Base-by-base conservation (phyloP, 2,113 vertebrate species). In the Garra rufa region DNA sequence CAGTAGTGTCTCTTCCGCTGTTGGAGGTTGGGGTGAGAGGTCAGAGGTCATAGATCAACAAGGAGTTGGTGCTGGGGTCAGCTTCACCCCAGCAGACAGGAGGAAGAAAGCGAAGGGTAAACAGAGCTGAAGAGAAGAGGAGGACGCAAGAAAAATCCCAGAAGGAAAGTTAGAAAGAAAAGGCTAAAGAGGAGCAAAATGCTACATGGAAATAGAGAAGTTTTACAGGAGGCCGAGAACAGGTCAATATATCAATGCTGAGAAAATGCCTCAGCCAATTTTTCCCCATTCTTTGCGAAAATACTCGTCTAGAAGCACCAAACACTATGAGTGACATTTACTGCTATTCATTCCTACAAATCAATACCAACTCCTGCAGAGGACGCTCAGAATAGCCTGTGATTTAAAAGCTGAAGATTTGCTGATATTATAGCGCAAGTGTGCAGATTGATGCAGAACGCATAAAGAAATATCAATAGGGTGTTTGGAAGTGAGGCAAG, bases 1-100 rank as follows among this genome's bases (percentile, higher is more conserved):
- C 96, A 97, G 74, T 96, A 97, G 88, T 97, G 96, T 83, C 95
- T 92, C 85, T 97, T 97, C 91, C 96, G 95, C 96, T 97, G 93
- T 90, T 48, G 80, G 73, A 73, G 50, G 48, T 61, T 63, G 84
- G 71, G 87, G 79, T 76, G 48, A 85, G 85, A 86, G n/a, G 89
- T 87, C 24, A 81, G 69, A 88, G 43, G 43, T 88, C 59, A 88
- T 6, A 74, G 78, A 77, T 91, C 85, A 89, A 83, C 74, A 83
- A 78, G 52, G 69, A 81, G 73, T 73, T 55, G 79, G 83, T 84
- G 84, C n/a, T 86, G 73, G 74, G 71, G 59, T 83, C 52, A 86
- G 52, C 65, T 19, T 59, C 9, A 28, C 55, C 84, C 81, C 85
- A 83, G 63, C 74, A 85, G 85, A 88, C 48, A 84, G 38, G 82